Evolutionary conservation across 1,140 invertebrate genomes (phyloP).

Genomic region (Stratiolaelaps scimitus): DNA sequence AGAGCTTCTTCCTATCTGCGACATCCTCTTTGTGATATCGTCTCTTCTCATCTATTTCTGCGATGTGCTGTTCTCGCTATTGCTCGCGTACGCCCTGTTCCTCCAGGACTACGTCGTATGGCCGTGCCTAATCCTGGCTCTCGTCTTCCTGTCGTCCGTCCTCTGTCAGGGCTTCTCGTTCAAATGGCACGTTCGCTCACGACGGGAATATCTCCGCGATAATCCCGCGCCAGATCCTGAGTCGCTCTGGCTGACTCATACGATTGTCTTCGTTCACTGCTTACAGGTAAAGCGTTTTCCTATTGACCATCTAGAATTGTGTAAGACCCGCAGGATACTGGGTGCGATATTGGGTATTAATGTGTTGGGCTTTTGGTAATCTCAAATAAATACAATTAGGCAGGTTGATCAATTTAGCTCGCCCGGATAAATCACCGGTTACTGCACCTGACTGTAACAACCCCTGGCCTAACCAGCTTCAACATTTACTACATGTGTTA

Average conservation of each 20-base stretch:
- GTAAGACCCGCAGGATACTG: too few species aligned
- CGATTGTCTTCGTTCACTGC: constrained; percentile 13
- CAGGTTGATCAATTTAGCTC: too few species aligned
- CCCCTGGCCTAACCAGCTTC: too few species aligned
- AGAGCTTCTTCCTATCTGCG: constrained; percentile 71
- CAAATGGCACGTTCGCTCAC: constrained; percentile 42
- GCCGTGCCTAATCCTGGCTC: constrained; percentile 52
- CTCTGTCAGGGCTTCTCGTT: constrained; percentile 54
- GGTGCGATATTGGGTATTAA: neutral
- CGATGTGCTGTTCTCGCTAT: constrained; percentile 73
- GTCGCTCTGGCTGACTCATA: constrained; percentile 11
- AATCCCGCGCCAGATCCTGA: constrained; percentile 28
- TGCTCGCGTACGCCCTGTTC: constrained; percentile 66
- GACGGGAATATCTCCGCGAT: constrained; percentile 17
- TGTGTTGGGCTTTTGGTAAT: neutral
- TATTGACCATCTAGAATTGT: too few species aligned
- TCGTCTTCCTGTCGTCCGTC: constrained; percentile 55
- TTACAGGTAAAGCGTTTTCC: neutral
- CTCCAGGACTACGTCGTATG: constrained; percentile 48
- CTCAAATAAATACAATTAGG: too few species aligned
- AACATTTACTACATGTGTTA: too few species aligned
- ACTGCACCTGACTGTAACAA: too few species aligned
- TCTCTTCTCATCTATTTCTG: constrained; percentile 79
- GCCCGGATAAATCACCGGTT: too few species aligned
- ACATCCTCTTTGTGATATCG: constrained; percentile 78